Percentiles rank a stretch among this genome's conserved stretches.
Conservation (phyloP, 2,113 vertebrate species). For the Echinops telfairi region DNA sequence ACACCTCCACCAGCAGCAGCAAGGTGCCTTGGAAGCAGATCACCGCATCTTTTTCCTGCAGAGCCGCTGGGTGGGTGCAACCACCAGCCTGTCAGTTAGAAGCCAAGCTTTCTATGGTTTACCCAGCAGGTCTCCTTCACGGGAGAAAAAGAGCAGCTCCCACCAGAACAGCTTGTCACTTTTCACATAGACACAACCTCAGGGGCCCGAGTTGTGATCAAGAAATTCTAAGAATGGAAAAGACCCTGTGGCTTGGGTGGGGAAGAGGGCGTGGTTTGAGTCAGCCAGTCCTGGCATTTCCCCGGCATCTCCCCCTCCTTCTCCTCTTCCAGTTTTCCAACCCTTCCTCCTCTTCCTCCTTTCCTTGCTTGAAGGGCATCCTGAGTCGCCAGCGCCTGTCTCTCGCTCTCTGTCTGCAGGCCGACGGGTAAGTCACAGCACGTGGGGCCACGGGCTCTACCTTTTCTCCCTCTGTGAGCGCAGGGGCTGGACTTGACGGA, state of each 20-base stretch:
- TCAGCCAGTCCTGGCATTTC: neutral
- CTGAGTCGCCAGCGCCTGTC: neutral
- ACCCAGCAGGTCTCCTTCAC: neutral
- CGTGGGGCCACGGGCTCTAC: too few relatives aligned
- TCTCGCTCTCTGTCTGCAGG: too few relatives aligned
- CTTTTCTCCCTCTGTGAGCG: too few relatives aligned
- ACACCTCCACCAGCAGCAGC: too few relatives aligned
- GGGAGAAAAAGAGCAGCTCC: neutral
- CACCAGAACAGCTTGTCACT: too few relatives aligned
- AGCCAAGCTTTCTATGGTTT: neutral
- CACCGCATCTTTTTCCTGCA: neutral
- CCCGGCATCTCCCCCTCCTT: neutral
- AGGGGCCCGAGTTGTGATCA: neutral
- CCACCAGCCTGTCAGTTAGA: neutral
- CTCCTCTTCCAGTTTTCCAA: neutral
- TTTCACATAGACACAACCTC: neutral
- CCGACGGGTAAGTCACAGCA: too few relatives aligned
- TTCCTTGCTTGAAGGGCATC: too few relatives aligned
- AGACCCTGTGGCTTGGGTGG: neutral
- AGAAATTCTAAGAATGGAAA: conserved; percentile 39
- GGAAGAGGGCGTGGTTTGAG: neutral
- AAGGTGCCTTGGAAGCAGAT: too few relatives aligned
- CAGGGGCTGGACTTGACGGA: too few relatives aligned
- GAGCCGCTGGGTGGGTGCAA: neutral
- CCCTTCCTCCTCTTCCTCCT: neutral